A percentile compares a stretch with the other conserved stretches of the same genome.
phyloP scores from a whole-genome alignment of 2,888 invertebrate species.

The Eudasyphora cyanicolor region DNA sequence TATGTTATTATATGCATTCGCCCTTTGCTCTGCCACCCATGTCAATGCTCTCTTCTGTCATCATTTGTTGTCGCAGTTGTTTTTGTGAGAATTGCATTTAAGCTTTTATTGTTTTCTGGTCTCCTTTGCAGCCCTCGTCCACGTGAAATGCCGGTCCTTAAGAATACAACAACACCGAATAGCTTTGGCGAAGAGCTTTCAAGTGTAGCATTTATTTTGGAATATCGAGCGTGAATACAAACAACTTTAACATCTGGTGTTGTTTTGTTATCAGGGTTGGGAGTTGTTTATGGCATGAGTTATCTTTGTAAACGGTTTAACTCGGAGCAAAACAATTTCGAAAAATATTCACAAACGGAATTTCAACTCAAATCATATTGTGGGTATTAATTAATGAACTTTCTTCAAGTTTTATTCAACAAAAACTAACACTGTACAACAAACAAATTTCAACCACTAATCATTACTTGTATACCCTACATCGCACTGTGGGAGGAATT shows the following conservation, averaged over 20 bases:
- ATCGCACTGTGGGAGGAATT: no score
- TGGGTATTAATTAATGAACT: no score
- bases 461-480: no score
- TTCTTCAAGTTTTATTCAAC: no score
- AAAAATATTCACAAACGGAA: no score
- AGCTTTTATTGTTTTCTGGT: conserved; percentile 27
- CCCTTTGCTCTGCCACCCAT: not conserved
- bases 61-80: not conserved
- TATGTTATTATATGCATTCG: conserved; percentile 8
- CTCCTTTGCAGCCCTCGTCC: not conserved
- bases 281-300: not conserved
- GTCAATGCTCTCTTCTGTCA: no score
- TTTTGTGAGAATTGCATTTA: conserved; percentile 30
- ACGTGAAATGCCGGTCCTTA: conserved; percentile 6
- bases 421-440: no score
- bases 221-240: not conserved
- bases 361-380: no score
- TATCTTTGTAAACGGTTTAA: no score
- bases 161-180: not conserved
- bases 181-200: conserved; percentile 50
- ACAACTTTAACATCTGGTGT: not conserved
- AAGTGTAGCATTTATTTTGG: not conserved
- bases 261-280: not conserved
- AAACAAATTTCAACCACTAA: no score
- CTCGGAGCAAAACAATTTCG: no score